Evolutionary conservation across 2,888 invertebrate species (phyloP).

Genomic region (Litoditis marina): DNA sequence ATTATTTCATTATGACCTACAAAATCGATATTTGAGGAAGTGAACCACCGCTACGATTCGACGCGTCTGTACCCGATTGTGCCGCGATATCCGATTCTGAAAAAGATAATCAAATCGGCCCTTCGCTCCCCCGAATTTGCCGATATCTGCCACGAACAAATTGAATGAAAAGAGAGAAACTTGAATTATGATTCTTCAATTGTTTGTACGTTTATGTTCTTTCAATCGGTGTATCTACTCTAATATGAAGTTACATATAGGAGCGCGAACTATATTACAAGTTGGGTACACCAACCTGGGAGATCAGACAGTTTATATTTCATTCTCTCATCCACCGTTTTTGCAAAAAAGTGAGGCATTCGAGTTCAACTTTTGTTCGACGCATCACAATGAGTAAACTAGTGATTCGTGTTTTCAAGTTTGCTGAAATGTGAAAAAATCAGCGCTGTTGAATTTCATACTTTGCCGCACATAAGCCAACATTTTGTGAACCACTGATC

Average conservation of each 20-base stretch:
- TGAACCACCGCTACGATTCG: conserved; percentile 48
- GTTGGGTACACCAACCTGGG: no score
- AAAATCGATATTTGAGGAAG: conserved; percentile 31
- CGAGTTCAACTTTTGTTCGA: neutral
- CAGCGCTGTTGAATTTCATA: no score
- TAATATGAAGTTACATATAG: no score
- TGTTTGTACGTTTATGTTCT: neutral
- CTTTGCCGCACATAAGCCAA: no score
- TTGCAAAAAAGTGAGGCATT: no score
- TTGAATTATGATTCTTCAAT: conserved; percentile 11
- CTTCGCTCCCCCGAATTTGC: conserved; percentile 93
- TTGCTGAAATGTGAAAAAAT: no score
- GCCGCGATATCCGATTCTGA: conserved; percentile 83
- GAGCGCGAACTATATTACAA: no score
- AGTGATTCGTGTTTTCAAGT: no score
- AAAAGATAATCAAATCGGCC: conserved; percentile 93
- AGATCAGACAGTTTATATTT: no score
- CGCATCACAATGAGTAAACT: neutral
- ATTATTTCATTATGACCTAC: conserved; percentile 61
- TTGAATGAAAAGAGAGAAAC: conserved; percentile 60
- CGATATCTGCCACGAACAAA: conserved; percentile 90
- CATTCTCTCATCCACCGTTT: no score
- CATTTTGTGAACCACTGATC: no score
- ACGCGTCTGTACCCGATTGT: conserved; percentile 56
- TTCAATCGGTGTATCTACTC: no score